phyloP scores from a whole-genome alignment of 2,113 vertebrate genomes.

The Harpagus bidentatus region DNA sequence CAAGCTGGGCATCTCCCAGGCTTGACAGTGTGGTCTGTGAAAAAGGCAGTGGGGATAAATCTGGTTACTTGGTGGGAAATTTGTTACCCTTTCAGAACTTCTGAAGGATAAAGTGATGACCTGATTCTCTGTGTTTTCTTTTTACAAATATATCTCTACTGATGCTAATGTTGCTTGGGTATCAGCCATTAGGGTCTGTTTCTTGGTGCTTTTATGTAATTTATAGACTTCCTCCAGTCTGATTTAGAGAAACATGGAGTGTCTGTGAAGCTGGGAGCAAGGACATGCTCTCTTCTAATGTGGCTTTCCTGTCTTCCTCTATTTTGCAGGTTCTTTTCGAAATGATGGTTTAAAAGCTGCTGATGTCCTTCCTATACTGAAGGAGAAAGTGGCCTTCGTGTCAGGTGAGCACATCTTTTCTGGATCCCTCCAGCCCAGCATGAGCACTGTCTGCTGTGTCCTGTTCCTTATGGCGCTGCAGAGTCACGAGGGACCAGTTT shows the following conservation, averaged over 20 bases:
- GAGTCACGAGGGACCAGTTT: neutral
- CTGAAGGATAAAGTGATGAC: neutral
- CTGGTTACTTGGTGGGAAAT: neutral
- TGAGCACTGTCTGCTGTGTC: neutral
- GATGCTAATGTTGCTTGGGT: neutral
- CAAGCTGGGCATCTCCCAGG: neutral
- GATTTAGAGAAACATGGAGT: neutral
- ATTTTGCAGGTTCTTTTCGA: constrained; percentile 86
- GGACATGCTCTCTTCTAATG: neutral
- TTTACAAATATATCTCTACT: neutral
- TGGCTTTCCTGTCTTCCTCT: constrained; percentile 5
- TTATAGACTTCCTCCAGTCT: neutral
- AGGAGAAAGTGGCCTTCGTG: constrained; percentile 98
- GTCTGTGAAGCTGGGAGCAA: neutral
- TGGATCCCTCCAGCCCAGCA: neutral
- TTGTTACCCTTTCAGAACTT: neutral
- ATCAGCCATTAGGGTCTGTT: neutral
- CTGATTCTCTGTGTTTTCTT: neutral
- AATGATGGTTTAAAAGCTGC: constrained; percentile 95
- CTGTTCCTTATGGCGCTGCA: neutral
- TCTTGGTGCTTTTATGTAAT: neutral
- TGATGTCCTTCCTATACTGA: constrained; percentile 93
- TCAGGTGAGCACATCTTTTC: constrained; percentile 84
- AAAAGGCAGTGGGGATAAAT: neutral
- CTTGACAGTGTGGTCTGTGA: neutral